A percentile compares a stretch with the other conserved stretches of the same genome.
These are phyloP conservation scores for Icerya purchasi DNA, from an alignment of 2,888 invertebrate species.

Conservation along the genomic window DNA sequence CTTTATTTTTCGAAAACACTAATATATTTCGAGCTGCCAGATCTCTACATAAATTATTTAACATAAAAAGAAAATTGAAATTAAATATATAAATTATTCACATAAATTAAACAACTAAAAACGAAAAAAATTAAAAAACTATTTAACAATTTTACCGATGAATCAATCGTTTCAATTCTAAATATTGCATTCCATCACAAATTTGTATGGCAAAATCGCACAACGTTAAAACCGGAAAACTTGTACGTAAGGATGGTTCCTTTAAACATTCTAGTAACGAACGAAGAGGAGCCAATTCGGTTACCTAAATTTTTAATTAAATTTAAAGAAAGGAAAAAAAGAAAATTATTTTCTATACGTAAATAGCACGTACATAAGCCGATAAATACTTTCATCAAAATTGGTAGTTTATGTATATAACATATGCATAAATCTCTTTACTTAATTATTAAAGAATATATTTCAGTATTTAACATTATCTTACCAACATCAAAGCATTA, in stretches of 20 bases:
- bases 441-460: no score
- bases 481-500: constrained; percentile 40
- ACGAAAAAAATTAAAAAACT: not conserved
- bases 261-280: constrained; percentile 89
- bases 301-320: constrained; percentile 52
- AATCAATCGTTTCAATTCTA: constrained; percentile 86
- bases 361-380: no score
- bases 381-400: no score
- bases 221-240: constrained; percentile 74
- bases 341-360: no score
- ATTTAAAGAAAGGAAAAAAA: no score
- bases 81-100: no score
- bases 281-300: constrained; percentile 84
- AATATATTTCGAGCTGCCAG: constrained; percentile 93
- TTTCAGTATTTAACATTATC: no score
- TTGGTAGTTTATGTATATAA: no score
- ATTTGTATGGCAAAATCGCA: constrained; percentile 93
- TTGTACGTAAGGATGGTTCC: constrained; percentile 70
- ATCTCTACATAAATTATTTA: constrained; percentile 40
- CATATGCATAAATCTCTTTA: no score
- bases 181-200: constrained; percentile 92
- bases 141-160: no score
- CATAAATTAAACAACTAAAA: not conserved
- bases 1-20: constrained; percentile 86
- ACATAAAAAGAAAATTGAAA: constrained; percentile 4